These are phyloP conservation scores for Sigmodon hispidus DNA, from an alignment of 2,113 vertebrate genomes.

Conservation along the genomic window DNA sequence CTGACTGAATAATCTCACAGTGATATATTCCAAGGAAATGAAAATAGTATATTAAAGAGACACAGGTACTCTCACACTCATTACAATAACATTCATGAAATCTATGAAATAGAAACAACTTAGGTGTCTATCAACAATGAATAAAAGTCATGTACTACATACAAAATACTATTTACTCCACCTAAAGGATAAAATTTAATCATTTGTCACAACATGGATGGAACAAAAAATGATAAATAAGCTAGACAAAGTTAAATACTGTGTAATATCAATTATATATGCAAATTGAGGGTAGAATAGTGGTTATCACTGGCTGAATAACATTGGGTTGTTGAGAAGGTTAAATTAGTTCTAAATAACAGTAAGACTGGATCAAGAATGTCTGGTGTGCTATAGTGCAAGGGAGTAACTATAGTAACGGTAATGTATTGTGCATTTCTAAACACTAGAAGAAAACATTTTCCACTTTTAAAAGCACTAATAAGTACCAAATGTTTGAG, in stretches of 20 bases:
- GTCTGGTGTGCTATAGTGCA: not conserved
- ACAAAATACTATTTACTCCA: not conserved
- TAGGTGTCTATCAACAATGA: not conserved
- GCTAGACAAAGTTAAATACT: not conserved
- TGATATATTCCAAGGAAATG: not conserved
- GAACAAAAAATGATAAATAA: not conserved
- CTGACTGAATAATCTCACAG: not conserved
- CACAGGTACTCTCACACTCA: not conserved
- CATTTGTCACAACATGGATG: not conserved
- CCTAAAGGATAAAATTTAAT: not conserved
- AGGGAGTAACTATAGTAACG: not conserved
- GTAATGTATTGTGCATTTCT: not conserved
- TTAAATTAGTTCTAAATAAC: not conserved
- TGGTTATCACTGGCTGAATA: not conserved
- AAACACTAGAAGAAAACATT: not conserved
- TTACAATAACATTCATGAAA: not conserved
- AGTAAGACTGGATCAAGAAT: not conserved
- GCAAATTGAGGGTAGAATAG: not conserved
- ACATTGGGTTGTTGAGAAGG: not conserved
- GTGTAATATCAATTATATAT: not conserved
- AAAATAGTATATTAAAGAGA: not conserved
- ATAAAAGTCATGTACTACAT: too few relatives aligned
- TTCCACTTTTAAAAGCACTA: not conserved
- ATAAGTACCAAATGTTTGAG: not conserved
- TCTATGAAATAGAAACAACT: not conserved